phyloP scores from a whole-genome alignment of 2,888 invertebrate genomes.

The Pantelozetes paolii region DNA sequence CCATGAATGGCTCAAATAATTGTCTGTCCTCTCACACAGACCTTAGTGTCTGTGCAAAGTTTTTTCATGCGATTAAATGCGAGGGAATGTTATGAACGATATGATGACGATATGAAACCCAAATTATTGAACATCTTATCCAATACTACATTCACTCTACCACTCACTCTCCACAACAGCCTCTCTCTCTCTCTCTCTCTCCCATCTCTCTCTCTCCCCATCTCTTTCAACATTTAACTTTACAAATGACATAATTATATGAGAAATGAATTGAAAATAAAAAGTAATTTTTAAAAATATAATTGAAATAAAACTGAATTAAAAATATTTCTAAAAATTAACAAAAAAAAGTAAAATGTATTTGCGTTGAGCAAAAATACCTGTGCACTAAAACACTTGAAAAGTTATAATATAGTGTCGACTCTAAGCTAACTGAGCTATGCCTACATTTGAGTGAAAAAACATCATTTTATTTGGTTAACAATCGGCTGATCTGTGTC shows the following conservation, averaged over 20 bases:
- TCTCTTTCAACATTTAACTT: no score
- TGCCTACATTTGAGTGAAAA: neutral
- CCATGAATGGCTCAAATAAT: conserved; percentile 23
- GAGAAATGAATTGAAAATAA: no score
- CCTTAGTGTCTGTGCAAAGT: conserved; percentile 22
- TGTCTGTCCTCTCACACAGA: neutral
- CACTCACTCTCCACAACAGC: no score
- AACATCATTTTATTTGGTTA: conserved; percentile 3
- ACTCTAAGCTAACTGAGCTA: conserved; percentile 6
- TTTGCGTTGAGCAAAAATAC: no score
- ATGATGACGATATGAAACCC: conserved; percentile 11
- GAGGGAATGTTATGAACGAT: conserved; percentile 23
- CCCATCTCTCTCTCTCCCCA: no score
- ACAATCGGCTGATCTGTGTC: conserved; percentile 27
- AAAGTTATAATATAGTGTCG: conserved; percentile 13
- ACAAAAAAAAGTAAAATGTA: no score
- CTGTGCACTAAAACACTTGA: no score
- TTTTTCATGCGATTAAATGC: conserved; percentile 33
- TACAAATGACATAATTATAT: no score
- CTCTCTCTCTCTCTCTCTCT: no score
- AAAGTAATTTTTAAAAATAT: no score
- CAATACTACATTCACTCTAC: neutral
- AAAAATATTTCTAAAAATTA: no score
- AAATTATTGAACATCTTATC: conserved; percentile 1
- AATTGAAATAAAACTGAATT: no score